Evolutionary conservation across 2,113 vertebrate genomes (phyloP).

Genomic region (Entelurus aequoreus): DNA sequence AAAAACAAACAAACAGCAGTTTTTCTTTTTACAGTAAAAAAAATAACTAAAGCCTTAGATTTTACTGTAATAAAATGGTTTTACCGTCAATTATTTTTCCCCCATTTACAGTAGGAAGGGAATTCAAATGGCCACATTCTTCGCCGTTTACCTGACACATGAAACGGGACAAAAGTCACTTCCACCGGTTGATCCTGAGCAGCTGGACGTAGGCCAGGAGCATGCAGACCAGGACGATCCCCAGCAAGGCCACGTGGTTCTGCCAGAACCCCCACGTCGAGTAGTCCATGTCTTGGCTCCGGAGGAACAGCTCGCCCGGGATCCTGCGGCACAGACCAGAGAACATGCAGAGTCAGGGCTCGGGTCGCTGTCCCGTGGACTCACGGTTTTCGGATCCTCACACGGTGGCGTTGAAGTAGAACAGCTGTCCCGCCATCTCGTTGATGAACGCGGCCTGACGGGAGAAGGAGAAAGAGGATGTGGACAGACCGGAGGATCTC

Average conservation of each 20-base stretch:
- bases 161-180: conserved; percentile 39
- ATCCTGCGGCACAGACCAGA: conserved; percentile 46
- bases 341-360: background rate
- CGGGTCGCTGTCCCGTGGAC: background rate
- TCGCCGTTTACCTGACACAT: too few relatives aligned
- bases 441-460: conserved; percentile 68
- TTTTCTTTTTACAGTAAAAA: too few relatives aligned
- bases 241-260: conserved; percentile 72
- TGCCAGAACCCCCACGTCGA: conserved; percentile 78
- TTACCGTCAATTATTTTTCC: too few relatives aligned
- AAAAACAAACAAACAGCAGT: too few relatives aligned
- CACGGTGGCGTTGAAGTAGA: conserved; percentile 41
- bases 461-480: conserved; percentile 19
- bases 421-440: conserved; percentile 65
- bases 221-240: conserved; percentile 64
- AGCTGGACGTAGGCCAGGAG: conserved; percentile 68
- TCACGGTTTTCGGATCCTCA: conserved; percentile 23
- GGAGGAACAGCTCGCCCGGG: conserved; percentile 64
- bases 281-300: conserved; percentile 64
- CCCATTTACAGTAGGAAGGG: too few relatives aligned
- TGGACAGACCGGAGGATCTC: background rate
- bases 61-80: too few relatives aligned
- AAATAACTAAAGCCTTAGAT: too few relatives aligned
- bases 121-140: too few relatives aligned
- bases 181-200: conserved; percentile 73